These are phyloP conservation scores for Peromyscus leucopus DNA, from an alignment of 2,113 vertebrate genomes.

Conservation along the genomic window DNA sequence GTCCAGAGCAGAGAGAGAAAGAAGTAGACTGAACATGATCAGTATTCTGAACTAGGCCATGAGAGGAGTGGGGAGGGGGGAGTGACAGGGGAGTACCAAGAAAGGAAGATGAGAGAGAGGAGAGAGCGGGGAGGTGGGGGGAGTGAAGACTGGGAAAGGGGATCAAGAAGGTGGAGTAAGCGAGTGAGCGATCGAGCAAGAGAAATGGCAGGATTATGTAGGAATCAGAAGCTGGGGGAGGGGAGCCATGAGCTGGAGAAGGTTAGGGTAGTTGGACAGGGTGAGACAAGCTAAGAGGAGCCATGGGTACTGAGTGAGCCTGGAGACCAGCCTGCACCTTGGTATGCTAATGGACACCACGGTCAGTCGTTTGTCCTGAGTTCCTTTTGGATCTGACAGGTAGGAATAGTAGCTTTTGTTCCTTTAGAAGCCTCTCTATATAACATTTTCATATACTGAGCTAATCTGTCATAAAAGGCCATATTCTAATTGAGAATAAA, in stretches of 20 bases:
- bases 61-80: not conserved
- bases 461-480: conserved; percentile 64
- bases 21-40: no score
- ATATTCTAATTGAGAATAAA: conserved; percentile 47
- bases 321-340: not conserved
- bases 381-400: no score
- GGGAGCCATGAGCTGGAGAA: not conserved
- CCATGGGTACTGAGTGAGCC: not conserved
- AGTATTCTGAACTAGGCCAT: not conserved
- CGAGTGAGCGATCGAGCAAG: not conserved
- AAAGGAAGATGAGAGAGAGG: not conserved
- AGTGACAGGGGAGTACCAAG: not conserved
- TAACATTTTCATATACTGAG: conserved; percentile 22
- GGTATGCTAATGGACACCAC: not conserved
- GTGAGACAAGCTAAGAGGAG: not conserved
- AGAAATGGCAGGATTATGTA: not conserved
- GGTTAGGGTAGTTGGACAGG: not conserved
- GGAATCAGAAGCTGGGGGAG: not conserved
- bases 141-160: not conserved
- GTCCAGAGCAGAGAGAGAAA: no score
- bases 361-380: not conserved
- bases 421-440: not conserved
- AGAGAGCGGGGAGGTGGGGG: not conserved
- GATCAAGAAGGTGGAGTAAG: not conserved
- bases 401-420: not conserved